Evolutionary conservation across 2,797 vertebrate genomes (phyloP), one percentile per base, ranked within the genome.

Genomic region (Chelon labrosus): DNA sequence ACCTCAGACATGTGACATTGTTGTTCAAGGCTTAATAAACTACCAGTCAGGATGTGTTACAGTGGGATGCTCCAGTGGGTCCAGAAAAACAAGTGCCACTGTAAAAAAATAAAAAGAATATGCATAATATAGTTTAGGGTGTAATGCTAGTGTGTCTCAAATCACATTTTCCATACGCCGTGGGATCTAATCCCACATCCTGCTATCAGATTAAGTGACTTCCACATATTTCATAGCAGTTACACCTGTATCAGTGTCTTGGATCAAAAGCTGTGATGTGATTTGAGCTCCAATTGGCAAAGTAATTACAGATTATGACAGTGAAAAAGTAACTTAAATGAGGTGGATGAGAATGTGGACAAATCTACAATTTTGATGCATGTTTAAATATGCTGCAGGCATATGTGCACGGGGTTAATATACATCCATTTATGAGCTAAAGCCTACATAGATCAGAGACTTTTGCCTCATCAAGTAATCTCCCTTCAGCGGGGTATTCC

Each of bases 1-100:
- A 47, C 73, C 54, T 75, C 37, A 47, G 81, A 87, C 85, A 68
- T 70, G 68, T 86, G 87, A 89, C 87, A 70, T 27, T 87, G 85
- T 77, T 87, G 65, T 81, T 90, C 81, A 54, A 55, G 71, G 75
- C 79, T 85, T 89, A 88, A 92, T 93, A 90, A 92, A 90, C 87
- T 89, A 84, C 56, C 61, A 85, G 83, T 86, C 84, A 82, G 78
- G 75, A 60, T 78, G 77, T 51, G 74, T 87, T 91, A 87, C 56
- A 60, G 58, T 22, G 63, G 70, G 47, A 84, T 67, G 59, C 60
- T 71, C 16, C 2, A 57, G 42, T n/a, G n/a, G 7, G 41, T n/a
- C 31, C 5, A 56, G 17, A 47, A 68, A 67, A 65, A 70, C 10
- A 39, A 31, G 44, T 58, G 27, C 35, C 58, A 25, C 13, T 27